Percentiles rank a stretch among this genome's conserved stretches.
These are phyloP conservation scores for Rhaphigaster nebulosa DNA, from an alignment of 2,888 invertebrate genomes.

Conservation along the genomic window DNA sequence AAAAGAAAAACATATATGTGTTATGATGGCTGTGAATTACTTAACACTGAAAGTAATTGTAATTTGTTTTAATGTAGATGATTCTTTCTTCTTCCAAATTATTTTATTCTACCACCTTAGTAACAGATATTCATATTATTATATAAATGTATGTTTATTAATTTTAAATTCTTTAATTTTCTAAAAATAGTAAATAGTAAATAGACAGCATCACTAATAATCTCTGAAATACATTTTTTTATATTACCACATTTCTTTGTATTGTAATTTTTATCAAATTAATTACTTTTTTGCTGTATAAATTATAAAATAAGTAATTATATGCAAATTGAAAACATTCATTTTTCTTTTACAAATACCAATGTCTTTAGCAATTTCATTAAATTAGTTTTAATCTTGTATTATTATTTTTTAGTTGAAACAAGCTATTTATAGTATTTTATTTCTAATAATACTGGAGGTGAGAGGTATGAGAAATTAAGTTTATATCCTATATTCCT, in stretches of 20 bases:
- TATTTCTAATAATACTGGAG: too few relatives aligned
- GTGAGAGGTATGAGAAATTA: too few relatives aligned
- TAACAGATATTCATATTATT: not conserved
- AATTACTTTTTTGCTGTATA: not conserved
- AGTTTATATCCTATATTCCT: too few relatives aligned
- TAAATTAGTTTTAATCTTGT: not conserved
- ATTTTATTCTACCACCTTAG: not conserved
- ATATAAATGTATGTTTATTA: not conserved
- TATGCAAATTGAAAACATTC: not conserved
- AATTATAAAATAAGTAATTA: conserved; percentile 12
- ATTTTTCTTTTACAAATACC: not conserved
- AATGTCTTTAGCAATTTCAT: not conserved
- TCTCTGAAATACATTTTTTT: not conserved
- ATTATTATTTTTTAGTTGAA: too few relatives aligned
- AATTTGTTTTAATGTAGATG: not conserved
- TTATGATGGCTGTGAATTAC: conserved; percentile 48
- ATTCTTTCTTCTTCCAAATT: conserved; percentile 10
- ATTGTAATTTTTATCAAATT: not conserved
- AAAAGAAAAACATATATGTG: conserved; percentile 1
- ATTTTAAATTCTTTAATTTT: not conserved
- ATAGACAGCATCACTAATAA: not conserved
- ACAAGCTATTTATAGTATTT: too few relatives aligned
- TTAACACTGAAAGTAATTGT: conserved; percentile 7
- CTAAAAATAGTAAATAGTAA: not conserved
- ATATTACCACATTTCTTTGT: not conserved